phyloP scores from a whole-genome alignment of 2,113 vertebrate species.

The Chauna torquata region DNA sequence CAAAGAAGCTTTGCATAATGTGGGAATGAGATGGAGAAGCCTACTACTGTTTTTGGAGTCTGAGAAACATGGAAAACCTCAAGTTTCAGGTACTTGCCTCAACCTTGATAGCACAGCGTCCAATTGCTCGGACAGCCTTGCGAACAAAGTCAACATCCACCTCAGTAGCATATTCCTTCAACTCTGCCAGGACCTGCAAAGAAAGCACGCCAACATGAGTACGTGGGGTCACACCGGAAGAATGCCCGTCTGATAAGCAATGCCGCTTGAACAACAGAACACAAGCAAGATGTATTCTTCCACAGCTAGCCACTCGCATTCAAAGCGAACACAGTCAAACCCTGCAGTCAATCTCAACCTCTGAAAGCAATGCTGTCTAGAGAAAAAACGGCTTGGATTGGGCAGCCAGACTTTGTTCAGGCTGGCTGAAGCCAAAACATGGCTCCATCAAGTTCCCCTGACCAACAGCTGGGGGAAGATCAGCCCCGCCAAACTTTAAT shows the following conservation, averaged over 20 bases:
- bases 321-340: background rate
- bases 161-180: slow-evolving; percentile 98
- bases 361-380: background rate
- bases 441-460: background rate
- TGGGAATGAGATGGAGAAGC: background rate
- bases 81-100: slow-evolving; percentile 78
- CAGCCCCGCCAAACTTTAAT: background rate
- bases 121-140: slow-evolving; percentile 96
- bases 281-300: background rate
- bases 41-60: rapidly evolving
- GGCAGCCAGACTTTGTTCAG: background rate
- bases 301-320: background rate
- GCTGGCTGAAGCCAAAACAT: background rate
- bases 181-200: slow-evolving; percentile 91
- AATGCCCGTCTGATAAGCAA: background rate
- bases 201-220: background rate
- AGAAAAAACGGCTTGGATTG: too few species aligned
- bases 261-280: background rate
- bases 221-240: background rate
- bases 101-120: slow-evolving; percentile 98
- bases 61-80: background rate
- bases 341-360: background rate
- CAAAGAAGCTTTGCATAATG: background rate
- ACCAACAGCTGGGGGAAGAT: background rate
- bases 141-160: slow-evolving; percentile 98